Base-by-base conservation (phyloP, 1,140 invertebrate genomes). In the Oncopodura yosiiana region DNA sequence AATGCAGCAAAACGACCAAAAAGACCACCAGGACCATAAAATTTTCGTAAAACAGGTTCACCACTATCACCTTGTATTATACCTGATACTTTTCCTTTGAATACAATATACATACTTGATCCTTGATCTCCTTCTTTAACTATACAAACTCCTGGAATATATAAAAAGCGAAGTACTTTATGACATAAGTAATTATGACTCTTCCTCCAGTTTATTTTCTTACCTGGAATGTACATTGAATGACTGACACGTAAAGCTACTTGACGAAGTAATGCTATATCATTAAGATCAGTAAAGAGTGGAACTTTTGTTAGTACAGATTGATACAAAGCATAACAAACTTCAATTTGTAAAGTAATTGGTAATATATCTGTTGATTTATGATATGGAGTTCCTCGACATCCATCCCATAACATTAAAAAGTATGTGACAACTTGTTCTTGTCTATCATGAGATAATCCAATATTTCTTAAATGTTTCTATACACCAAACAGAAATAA, bases 401-500 rank as follows among this genome's bases (percentile, higher is more conserved):
- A 49, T 2, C 30, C 4, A 3, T 60, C 37, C 58, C 58, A 60
- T 21, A 49, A 27, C 41, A 52, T 50, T 3, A 51, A 14, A 29
- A 50, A 55, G 21, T 53, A 55, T 4, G 48, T 26, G 21, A 45
- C 38, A 16, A 60, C 39, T 32, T 45, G 38, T 23, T 51, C 39
- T 12, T 46, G 38, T 2, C 43, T 16, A 5, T 38, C 38, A 34
- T 54, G n/a, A 9, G 32, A 48, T 2, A 60, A 14, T 16, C 58
- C 58, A 45, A 55, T 51, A 34, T 55, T 55, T 18, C 46, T 23
- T 18, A 60, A 45, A 44, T 60, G 46, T 50, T 51, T 51, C 58
- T 60, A 38, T 23, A 27, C 6, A 19, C 26, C 14, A 32, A 29
- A 29, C 3, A 29, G 41, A 48, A 38, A 38, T 16, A n/a, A 48